A percentile compares a stretch with the other conserved stretches of the same genome.
These are phyloP conservation scores for Rhaphigaster nebulosa DNA, from an alignment of 2,888 invertebrate genomes.

Conservation along the genomic window DNA sequence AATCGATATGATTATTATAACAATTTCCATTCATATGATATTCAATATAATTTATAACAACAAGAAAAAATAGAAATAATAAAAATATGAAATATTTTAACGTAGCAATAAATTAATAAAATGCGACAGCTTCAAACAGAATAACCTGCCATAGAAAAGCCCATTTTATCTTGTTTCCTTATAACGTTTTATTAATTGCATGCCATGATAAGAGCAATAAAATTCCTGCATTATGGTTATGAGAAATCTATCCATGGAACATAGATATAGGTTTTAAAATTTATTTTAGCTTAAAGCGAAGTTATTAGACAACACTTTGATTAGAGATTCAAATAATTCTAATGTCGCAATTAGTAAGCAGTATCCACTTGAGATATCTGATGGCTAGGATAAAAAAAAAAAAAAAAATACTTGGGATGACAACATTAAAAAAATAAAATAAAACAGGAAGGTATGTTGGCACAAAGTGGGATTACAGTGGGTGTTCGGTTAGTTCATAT, in stretches of 20 bases:
- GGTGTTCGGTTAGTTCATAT: neutral
- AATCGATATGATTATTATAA: too few relatives aligned
- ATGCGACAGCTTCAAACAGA: too few relatives aligned
- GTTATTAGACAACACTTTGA: neutral
- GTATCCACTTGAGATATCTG: neutral
- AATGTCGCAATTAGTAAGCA: neutral
- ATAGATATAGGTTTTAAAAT: neutral
- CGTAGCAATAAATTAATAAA: too few relatives aligned
- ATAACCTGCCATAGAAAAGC: too few relatives aligned
- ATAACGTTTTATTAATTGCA: too few relatives aligned
- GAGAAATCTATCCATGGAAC: too few relatives aligned
- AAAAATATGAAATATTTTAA: too few relatives aligned
- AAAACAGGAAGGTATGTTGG: neutral
- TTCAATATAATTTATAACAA: too few relatives aligned
- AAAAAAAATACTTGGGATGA: neutral
- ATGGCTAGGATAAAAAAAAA: neutral
- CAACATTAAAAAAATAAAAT: conserved; percentile 11
- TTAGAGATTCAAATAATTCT: neutral
- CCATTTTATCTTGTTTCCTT: too few relatives aligned
- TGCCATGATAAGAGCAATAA: neutral
- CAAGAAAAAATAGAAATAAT: too few relatives aligned
- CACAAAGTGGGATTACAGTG: conserved; percentile 6
- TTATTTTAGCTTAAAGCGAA: neutral
- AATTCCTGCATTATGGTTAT: neutral
- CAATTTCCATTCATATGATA: too few relatives aligned